These are phyloP conservation scores for Plodia interpunctella DNA, from an alignment of 1,140 invertebrate species.

Conservation along the genomic window DNA sequence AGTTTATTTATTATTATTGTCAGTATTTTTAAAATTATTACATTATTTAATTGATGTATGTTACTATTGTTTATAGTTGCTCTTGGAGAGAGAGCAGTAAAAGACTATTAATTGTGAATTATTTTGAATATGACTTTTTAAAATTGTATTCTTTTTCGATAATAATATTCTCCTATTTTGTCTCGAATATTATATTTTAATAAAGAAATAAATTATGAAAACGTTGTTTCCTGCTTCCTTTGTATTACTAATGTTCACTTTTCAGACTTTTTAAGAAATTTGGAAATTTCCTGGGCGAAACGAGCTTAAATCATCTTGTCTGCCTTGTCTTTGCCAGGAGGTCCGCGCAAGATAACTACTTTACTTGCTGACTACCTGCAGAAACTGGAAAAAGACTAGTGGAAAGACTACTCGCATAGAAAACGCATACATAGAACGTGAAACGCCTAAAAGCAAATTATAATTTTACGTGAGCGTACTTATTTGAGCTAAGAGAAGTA, in stretches of 20 bases:
- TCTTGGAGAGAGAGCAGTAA: constrained; percentile 45
- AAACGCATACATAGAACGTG: background rate
- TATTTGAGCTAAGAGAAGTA: too few relatives aligned
- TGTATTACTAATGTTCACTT: too few relatives aligned
- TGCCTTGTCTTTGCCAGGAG: too few relatives aligned
- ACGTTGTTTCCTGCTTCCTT: background rate
- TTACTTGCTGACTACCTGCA: too few relatives aligned
- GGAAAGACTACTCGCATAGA: background rate
- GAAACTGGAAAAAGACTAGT: too few relatives aligned
- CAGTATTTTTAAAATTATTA: background rate
- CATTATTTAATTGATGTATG: background rate
- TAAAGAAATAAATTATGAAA: background rate
- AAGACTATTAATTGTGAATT: constrained; percentile 32
- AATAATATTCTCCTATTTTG: constrained; percentile 12
- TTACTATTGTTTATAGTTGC: background rate
- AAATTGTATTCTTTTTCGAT: background rate
- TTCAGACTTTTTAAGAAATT: too few relatives aligned
- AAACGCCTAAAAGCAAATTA: background rate
- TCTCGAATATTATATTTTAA: constrained; percentile 19
- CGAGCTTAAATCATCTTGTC: too few relatives aligned
- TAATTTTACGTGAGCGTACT: too few relatives aligned
- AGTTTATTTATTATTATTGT: background rate
- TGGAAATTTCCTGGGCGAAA: too few relatives aligned
- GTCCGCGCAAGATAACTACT: too few relatives aligned
- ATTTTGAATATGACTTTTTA: background rate